Evolutionary conservation across 92 coral and sea anemone species (phyloP).

Genomic region (Bergia sp.): DNA sequence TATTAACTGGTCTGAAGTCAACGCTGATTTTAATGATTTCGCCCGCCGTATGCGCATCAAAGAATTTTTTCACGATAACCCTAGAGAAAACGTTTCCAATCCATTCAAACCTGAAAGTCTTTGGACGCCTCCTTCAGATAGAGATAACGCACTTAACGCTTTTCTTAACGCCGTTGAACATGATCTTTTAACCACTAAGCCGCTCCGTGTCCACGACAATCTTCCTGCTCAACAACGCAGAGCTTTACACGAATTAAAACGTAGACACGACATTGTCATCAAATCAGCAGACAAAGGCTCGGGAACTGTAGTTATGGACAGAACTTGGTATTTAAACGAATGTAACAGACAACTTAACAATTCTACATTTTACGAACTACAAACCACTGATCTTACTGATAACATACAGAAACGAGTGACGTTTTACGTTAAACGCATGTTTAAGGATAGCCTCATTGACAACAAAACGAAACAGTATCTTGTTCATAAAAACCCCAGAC

Average conservation of each 20-base stretch:
- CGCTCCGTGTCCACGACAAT: neutral
- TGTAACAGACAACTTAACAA: constrained; percentile 7
- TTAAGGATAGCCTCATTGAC: constrained; percentile 27
- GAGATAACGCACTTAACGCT: constrained; percentile 51
- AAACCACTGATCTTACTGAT: constrained; percentile 13
- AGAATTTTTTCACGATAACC: no score
- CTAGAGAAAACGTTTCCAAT: no score
- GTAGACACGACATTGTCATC: neutral
- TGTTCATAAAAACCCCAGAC: neutral
- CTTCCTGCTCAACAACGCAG: neutral
- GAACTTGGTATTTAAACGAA: neutral
- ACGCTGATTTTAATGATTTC: constrained; percentile 56
- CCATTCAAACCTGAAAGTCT: constrained; percentile 42
- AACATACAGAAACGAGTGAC: constrained; percentile 44
- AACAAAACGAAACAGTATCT: constrained; percentile 41
- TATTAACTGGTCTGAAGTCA: constrained; percentile 55
- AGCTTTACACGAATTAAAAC: neutral
- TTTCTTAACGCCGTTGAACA: constrained; percentile 44
- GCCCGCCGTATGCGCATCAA: no score
- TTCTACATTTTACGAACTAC: constrained; percentile 16
- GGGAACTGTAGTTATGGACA: constrained; percentile 2
- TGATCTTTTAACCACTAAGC: constrained; percentile 29
- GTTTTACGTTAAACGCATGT: constrained; percentile 16
- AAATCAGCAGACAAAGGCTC: neutral
- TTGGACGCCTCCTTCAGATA: constrained; percentile 45